phyloP scores from a whole-genome alignment of 2,113 vertebrate species.

The Scytalopus superciliaris region DNA sequence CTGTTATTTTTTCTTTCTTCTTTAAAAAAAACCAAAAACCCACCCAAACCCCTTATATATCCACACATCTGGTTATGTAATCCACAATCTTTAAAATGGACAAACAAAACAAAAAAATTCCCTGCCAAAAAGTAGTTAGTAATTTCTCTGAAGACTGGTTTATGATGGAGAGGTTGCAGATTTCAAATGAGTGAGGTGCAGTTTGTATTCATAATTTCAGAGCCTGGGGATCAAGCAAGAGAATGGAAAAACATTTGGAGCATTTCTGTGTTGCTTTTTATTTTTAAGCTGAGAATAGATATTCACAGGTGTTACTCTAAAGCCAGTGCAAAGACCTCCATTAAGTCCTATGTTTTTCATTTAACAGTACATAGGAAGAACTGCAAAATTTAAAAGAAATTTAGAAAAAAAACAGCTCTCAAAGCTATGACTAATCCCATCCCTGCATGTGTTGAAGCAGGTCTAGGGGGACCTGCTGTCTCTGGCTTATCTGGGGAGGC shows the following conservation, averaged over 20 bases:
- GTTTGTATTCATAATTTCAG: neutral
- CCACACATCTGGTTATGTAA: neutral
- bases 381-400: neutral
- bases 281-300: neutral
- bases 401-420: neutral
- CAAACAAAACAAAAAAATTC: neutral
- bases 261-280: neutral
- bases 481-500: neutral
- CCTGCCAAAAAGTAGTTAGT: neutral
- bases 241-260: neutral
- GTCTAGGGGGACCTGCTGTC: neutral
- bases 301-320: neutral
- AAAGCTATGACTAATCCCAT: neutral
- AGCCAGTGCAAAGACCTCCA: neutral
- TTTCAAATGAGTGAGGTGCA: neutral
- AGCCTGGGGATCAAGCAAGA: neutral
- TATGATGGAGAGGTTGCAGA: neutral
- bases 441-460: neutral
- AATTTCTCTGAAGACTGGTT: neutral
- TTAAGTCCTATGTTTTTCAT: neutral
- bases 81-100: neutral
- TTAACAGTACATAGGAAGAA: neutral
- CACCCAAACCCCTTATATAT: no score
- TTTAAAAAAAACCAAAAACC: no score
- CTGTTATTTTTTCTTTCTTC: neutral